Conservation (phyloP, 2,113 vertebrate genomes). For the Struthio camelus region DNA sequence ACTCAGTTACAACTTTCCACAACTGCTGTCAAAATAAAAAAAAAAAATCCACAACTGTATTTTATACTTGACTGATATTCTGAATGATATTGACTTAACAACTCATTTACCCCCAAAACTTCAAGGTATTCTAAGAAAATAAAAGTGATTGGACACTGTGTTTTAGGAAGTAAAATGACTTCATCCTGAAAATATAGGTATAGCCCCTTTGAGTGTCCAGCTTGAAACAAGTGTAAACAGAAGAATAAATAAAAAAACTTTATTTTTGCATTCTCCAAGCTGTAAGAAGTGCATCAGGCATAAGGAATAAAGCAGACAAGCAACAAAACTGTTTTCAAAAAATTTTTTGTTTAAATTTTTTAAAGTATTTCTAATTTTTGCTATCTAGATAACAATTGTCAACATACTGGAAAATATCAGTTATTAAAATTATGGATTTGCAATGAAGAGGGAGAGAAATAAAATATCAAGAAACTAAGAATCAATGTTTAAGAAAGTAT, state of each 20-base stretch:
- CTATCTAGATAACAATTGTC: background rate
- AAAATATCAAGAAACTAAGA: background rate
- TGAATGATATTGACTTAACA: background rate
- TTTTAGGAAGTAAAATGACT: background rate
- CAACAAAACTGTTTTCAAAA: background rate
- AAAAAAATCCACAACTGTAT: background rate
- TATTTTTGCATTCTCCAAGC: background rate
- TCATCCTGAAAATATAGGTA: background rate
- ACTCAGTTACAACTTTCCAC: background rate
- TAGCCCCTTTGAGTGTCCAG: background rate
- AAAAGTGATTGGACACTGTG: background rate
- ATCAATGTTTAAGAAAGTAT: background rate
- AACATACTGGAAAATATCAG: background rate
- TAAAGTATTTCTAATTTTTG: background rate
- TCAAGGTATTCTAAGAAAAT: background rate
- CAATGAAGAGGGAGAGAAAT: background rate
- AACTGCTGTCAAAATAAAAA: background rate
- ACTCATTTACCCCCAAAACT: background rate
- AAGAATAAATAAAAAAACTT: background rate
- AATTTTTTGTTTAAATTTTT: background rate
- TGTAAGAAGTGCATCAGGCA: background rate
- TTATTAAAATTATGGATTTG: background rate
- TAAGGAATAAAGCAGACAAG: background rate
- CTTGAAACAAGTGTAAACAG: background rate
- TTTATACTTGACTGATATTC: background rate